These are phyloP conservation scores for Montipora capitata DNA, from an alignment of 92 coral and sea anemone genomes.

Conservation along the genomic window DNA sequence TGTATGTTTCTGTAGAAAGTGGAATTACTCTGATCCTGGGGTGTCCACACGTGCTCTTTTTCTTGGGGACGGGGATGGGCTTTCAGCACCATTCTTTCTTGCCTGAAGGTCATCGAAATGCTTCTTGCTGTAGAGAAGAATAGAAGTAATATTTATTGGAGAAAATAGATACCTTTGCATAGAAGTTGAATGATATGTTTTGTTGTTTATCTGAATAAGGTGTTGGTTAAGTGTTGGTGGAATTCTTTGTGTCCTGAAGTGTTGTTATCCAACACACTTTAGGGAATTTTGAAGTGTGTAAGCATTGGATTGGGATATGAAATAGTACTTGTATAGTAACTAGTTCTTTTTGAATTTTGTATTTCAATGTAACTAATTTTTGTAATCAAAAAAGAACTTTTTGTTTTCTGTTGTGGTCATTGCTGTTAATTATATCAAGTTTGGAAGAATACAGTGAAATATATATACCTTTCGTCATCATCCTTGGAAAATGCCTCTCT, in stretches of 20 bases:
- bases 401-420: not conserved
- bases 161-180: not conserved
- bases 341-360: not conserved
- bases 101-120: not conserved
- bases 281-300: not conserved
- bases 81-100: not conserved
- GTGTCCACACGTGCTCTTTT: not conserved
- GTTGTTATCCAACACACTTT: not conserved
- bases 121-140: constrained; percentile 8
- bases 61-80: constrained; percentile 6
- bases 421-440: not conserved
- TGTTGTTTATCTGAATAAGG: too few relatives aligned
- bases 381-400: not conserved
- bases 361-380: not conserved
- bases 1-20: constrained; percentile 4
- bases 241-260: not conserved
- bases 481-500: constrained; percentile 5
- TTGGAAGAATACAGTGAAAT: not conserved
- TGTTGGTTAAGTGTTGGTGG: not conserved
- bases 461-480: not conserved
- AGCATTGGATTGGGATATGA: not conserved
- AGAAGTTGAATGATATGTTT: not conserved
- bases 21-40: not conserved
- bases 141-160: constrained; percentile 1
- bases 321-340: not conserved